Percentiles rank a stretch among this genome's conserved stretches.
These are phyloP conservation scores for Pavo muticus DNA, from an alignment of 2,113 vertebrate genomes.

Conservation along the genomic window DNA sequence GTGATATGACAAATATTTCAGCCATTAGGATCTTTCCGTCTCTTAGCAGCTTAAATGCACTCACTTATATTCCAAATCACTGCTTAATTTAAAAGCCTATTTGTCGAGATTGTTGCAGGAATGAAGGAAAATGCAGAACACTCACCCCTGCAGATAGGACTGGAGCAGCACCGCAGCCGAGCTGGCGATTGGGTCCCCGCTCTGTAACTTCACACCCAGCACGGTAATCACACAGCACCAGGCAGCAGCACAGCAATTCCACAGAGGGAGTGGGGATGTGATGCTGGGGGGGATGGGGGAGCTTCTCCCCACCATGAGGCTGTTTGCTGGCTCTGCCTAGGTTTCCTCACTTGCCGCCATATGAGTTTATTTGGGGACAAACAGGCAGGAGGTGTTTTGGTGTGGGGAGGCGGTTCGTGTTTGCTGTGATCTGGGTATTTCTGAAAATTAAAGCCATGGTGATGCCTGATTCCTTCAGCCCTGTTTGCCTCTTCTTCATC, in stretches of 20 bases:
- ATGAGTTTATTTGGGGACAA: too few species aligned
- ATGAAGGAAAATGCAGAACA: slow-evolving; percentile 39
- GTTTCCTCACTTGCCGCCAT: not conserved
- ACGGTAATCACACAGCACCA: slow-evolving; percentile 28
- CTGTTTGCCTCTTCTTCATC: not conserved
- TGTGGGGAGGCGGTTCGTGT: not conserved
- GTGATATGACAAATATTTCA: slow-evolving; percentile 99
- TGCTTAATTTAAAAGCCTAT: slow-evolving; percentile 88
- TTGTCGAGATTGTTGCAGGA: slow-evolving; percentile 80
- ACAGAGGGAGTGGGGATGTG: not conserved
- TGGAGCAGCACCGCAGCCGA: slow-evolving; percentile 46
- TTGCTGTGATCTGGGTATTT: rapidly evolving
- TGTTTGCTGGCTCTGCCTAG: not conserved
- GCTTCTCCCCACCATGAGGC: rapidly evolving
- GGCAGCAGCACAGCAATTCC: slow-evolving; percentile 34
- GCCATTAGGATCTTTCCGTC: slow-evolving; percentile 97
- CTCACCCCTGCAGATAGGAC: slow-evolving; percentile 33
- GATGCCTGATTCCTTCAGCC: not conserved
- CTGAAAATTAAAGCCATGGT: not conserved
- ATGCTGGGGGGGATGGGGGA: not conserved
- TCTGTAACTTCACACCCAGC: slow-evolving; percentile 57
- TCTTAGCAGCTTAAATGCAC: slow-evolving; percentile 98
- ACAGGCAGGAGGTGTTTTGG: not conserved
- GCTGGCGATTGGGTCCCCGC: slow-evolving; percentile 66
- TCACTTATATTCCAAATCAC: slow-evolving; percentile 99